phyloP scores from a whole-genome alignment of 2,888 invertebrate species.

The Lathronympha strigana region DNA sequence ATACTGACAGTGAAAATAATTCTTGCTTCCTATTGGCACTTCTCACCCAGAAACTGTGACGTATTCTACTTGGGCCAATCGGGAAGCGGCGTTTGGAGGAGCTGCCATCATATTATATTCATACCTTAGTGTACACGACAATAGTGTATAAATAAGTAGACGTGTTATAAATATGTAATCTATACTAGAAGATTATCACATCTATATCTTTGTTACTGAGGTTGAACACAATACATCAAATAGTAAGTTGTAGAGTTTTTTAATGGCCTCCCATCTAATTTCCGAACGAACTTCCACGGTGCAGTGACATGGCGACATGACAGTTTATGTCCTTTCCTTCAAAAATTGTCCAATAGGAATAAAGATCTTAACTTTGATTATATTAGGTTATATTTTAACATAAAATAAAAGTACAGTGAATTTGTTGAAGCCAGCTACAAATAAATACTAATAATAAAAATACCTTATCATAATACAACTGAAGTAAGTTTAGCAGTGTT shows the following conservation, averaged over 20 bases:
- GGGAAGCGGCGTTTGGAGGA: not conserved
- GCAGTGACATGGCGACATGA: constrained; percentile 28
- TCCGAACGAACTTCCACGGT: constrained; percentile 40
- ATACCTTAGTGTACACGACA: not conserved
- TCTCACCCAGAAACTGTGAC: not conserved
- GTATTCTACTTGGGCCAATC: not conserved
- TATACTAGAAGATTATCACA: no score
- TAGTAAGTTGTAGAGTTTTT: not conserved
- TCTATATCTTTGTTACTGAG: no score
- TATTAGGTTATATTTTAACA: constrained; percentile 5
- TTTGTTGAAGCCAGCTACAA: not conserved
- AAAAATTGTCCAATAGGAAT: constrained; percentile 10
- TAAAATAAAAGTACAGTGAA: not conserved
- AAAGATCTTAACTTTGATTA: constrained; percentile 1
- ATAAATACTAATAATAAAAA: not conserved
- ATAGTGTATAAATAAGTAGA: no score
- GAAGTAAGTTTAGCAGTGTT: not conserved
- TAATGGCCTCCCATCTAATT: constrained; percentile 8
- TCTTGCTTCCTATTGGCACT: not conserved
- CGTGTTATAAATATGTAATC: no score
- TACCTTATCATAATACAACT: not conserved
- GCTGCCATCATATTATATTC: not conserved
- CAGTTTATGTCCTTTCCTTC: constrained; percentile 8
- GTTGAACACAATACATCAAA: no score
- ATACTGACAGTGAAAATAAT: not conserved